Evolutionary conservation across 2,113 vertebrate species (phyloP).

Genomic region (Amblyopsis rosae): DNA sequence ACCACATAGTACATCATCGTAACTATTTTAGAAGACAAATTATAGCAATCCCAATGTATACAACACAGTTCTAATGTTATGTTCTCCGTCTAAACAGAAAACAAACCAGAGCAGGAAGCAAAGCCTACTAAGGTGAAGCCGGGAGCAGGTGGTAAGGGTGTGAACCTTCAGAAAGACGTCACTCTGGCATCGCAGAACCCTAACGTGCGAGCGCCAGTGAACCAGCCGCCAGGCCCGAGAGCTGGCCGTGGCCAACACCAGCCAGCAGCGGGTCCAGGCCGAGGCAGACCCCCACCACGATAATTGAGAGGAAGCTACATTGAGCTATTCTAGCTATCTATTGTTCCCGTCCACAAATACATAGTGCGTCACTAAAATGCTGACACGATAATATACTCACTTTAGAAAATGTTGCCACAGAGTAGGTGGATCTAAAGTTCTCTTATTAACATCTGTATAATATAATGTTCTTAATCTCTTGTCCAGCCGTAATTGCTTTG

Average conservation of each 20-base stretch:
- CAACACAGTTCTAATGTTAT: not conserved
- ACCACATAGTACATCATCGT: too few species aligned
- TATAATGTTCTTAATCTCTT: too few species aligned
- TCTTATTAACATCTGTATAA: too few species aligned
- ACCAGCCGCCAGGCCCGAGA: slow-evolving; percentile 51
- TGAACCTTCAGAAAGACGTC: slow-evolving; percentile 71
- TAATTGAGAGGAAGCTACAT: slow-evolving; percentile 30
- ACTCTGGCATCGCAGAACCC: slow-evolving; percentile 60
- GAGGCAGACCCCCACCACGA: slow-evolving; percentile 54
- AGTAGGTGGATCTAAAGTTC: not conserved
- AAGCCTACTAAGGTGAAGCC: slow-evolving; percentile 71
- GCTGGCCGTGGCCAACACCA: slow-evolving; percentile 48
- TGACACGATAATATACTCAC: not conserved
- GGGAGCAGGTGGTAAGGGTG: slow-evolving; percentile 56
- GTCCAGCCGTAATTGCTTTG: too few species aligned
- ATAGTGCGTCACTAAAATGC: too few species aligned
- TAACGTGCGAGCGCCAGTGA: slow-evolving; percentile 55
- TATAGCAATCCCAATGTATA: too few species aligned
- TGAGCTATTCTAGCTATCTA: not conserved
- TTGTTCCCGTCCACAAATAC: not conserved
- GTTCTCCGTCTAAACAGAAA: slow-evolving; percentile 57
- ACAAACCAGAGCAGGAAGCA: slow-evolving; percentile 41
- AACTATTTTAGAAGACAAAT: too few species aligned
- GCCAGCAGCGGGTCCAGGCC: slow-evolving; percentile 26
- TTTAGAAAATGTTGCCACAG: not conserved